Evolutionary conservation across 2,888 invertebrate species (phyloP).

Genomic region (Pasiphila rectangulata): DNA sequence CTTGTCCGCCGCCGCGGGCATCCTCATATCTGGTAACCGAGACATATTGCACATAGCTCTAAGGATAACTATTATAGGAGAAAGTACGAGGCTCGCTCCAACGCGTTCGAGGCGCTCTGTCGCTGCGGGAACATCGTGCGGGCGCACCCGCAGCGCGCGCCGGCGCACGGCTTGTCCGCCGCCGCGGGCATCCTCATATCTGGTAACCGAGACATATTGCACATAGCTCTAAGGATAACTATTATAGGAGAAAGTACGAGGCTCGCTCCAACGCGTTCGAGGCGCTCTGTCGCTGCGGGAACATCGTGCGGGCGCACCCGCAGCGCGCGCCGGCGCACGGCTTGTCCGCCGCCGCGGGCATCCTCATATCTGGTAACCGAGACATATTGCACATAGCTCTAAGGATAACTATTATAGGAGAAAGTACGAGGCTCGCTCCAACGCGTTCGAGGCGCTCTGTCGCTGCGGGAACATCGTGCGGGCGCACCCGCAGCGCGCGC

Average conservation of each 20-base stretch:
- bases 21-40: constrained; percentile 72
- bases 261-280: too few species aligned
- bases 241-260: too few species aligned
- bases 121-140: constrained; percentile 71
- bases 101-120: too few species aligned
- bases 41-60: too few species aligned
- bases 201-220: constrained; percentile 48
- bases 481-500: too few species aligned
- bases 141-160: constrained; percentile 40
- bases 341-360: constrained; percentile 70
- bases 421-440: too few species aligned
- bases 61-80: too few species aligned
- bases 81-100: constrained; percentile 50
- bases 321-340: constrained; percentile 52
- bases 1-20: constrained; percentile 70
- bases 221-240: too few species aligned
- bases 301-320: constrained; percentile 60
- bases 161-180: constrained; percentile 57
- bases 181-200: constrained; percentile 80
- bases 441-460: too few species aligned
- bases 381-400: too few species aligned
- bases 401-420: too few species aligned
- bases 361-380: constrained; percentile 72
- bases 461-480: too few species aligned
- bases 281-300: constrained; percentile 65